Conservation (phyloP, 2,888 invertebrate species). For the Drosophila gaucha region DNA sequence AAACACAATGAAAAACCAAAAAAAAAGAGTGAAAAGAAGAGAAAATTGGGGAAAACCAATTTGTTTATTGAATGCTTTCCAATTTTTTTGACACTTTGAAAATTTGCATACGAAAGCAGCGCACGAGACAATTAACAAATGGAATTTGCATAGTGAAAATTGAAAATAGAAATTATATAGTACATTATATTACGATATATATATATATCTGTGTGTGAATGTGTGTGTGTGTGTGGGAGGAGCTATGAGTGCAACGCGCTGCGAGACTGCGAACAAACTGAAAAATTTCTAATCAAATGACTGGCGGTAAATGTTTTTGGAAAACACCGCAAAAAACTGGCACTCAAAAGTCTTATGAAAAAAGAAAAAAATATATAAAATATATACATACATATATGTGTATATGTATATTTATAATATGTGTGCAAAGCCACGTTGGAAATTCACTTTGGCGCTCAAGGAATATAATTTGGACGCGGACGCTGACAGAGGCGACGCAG, state of each 20-base stretch:
- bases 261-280: slow-evolving; percentile 51
- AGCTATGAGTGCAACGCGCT: slow-evolving; percentile 48
- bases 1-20: slow-evolving; percentile 1
- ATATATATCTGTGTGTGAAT: neutral
- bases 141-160: slow-evolving; percentile 37
- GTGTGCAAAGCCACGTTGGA: slow-evolving; percentile 5
- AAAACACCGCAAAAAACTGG: slow-evolving; percentile 45
- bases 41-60: slow-evolving; percentile 9
- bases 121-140: slow-evolving; percentile 53
- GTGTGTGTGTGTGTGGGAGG: slow-evolving; percentile 9
- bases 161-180: slow-evolving; percentile 21
- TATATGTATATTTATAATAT: slow-evolving; percentile 2
- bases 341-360: slow-evolving; percentile 25
- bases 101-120: slow-evolving; percentile 41
- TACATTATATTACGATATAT: neutral
- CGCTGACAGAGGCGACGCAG: slow-evolving; percentile 51
- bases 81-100: slow-evolving; percentile 44
- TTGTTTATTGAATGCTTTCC: slow-evolving; percentile 22
- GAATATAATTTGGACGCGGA: slow-evolving; percentile 27
- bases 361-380: neutral
- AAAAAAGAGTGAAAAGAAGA: neutral
- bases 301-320: slow-evolving; percentile 40
- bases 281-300: slow-evolving; percentile 48
- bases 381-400: neutral
- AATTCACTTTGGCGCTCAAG: slow-evolving; percentile 40